Percentiles rank a stretch among this genome's conserved stretches.
Evolutionary conservation across 2,113 vertebrate genomes (phyloP).

Genomic region (Dicrurus megarhynchus): DNA sequence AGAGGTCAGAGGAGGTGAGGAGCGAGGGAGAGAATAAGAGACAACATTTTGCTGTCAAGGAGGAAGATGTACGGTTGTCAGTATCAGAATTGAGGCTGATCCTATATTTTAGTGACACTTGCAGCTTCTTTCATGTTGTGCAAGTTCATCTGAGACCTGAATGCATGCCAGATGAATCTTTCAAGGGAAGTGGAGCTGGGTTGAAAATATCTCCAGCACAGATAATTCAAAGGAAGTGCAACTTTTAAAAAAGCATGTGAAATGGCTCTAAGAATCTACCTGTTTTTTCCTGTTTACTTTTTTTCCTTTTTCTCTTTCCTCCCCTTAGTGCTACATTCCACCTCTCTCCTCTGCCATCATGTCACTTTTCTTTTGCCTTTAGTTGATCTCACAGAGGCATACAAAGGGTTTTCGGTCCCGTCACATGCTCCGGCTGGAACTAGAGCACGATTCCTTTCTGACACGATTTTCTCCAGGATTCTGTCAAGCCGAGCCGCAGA

Average conservation of each 20-base stretch:
- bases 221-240: constrained; percentile 36
- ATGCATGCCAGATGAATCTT: constrained; percentile 14
- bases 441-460: not conserved
- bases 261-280: constrained; percentile 33
- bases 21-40: not conserved
- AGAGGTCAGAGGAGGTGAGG: not conserved
- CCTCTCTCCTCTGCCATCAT: not conserved
- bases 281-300: not conserved
- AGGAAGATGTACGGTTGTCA: not conserved
- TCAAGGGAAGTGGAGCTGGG: constrained; percentile 18
- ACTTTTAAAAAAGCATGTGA: not conserved
- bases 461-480: not conserved
- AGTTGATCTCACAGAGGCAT: not conserved
- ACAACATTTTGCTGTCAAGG: not conserved
- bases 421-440: constrained; percentile 21
- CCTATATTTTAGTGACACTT: not conserved
- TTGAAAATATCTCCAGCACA: constrained; percentile 6
- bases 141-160: constrained; percentile 16
- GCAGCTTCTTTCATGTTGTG: constrained; percentile 11
- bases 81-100: not conserved
- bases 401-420: not conserved
- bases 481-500: not conserved
- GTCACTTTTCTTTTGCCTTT: not conserved
- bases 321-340: not conserved
- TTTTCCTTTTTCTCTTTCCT: not conserved